Evolutionary conservation across 2,113 vertebrate species (phyloP), one percentile per base, ranked within the genome.

Genomic region (Taurulus bubalis): DNA sequence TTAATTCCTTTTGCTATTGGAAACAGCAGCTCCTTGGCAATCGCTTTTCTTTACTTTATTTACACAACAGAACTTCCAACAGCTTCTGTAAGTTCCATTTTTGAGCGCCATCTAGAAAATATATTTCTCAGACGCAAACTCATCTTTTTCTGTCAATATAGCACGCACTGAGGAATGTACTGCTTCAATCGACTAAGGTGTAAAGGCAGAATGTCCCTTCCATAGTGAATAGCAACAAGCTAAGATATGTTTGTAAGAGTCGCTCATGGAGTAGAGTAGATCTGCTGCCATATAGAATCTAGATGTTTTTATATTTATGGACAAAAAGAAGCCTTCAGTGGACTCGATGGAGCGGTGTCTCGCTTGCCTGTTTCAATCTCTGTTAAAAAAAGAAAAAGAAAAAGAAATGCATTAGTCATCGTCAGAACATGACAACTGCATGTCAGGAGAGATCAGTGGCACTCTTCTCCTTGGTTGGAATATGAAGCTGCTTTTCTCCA

Each of bases 401-500:
- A 38, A 6, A 45, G 3, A 66, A 66, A 66, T n/a, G 20, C 36
- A 42, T 45, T 28, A 20, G 53, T 40, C n/a, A 49, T 8, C 20
- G 12, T n/a, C 24, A 15, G 6, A 28, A 42, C 26, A 32, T 60
- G 24, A 42, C 8, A 28, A 26, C 18, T 34, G 14, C 12, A 38
- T 80, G 24, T 56, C 3, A 47, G 38, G 28, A 28, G n/a, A 66
- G 18, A 30, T 7, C 24, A 20, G 22, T 6, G 15, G 22, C n/a
- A 38, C 32, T 49, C 40, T 34, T 47, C 53, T 32, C 30, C 16
- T 5, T 28, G 4, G 30, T 28, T 71, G 47, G 55, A 71, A 58
- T 66, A 71, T 76, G 34, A 67, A 55, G 22, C 63, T 67, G 34
- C 14, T 45, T 80, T 56, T 66, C 55, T 59, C 5, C 4, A 38